A percentile compares a stretch with the other conserved stretches of the same genome.
These are phyloP conservation scores for Jacana jacana DNA, from an alignment of 2,113 vertebrate genomes.

Conservation along the genomic window DNA sequence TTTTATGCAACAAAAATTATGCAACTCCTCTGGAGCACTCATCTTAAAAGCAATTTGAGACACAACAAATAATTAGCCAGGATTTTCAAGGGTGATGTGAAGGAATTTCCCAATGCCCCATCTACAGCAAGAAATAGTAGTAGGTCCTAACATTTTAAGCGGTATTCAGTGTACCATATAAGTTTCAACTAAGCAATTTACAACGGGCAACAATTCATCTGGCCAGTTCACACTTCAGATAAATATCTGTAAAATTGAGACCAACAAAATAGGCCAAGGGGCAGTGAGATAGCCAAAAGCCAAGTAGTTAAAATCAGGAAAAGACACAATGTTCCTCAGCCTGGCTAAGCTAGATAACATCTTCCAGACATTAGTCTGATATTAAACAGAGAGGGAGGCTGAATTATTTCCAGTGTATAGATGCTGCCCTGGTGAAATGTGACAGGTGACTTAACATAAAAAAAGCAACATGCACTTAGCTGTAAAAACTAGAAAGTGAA, in stretches of 20 bases:
- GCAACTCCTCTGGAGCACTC: not conserved
- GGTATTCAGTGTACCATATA: not conserved
- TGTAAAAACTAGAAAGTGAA: slow-evolving; percentile 41
- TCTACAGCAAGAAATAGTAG: not conserved
- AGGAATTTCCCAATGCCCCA: not conserved
- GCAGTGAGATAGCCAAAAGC: not conserved
- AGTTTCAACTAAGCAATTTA: not conserved
- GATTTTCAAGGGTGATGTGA: not conserved
- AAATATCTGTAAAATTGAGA: not conserved
- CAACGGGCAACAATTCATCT: slow-evolving; percentile 8
- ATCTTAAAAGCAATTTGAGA: not conserved
- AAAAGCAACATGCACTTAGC: slow-evolving; percentile 64
- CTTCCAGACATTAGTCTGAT: slow-evolving; percentile 49
- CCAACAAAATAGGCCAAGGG: not conserved
- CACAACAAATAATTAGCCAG: not conserved
- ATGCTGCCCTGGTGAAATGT: not conserved
- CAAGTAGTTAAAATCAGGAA: not conserved
- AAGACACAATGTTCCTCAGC: not conserved
- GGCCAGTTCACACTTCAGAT: slow-evolving; percentile 15
- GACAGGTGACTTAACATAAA: slow-evolving; percentile 50
- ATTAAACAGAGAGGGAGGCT: slow-evolving; percentile 38
- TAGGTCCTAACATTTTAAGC: not conserved
- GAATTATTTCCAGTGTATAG: slow-evolving; percentile 38
- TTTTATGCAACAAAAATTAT: not conserved
- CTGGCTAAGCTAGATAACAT: slow-evolving; percentile 49